Conservation (phyloP, 2,888 invertebrate genomes). For the Eupithecia insigniata region DNA sequence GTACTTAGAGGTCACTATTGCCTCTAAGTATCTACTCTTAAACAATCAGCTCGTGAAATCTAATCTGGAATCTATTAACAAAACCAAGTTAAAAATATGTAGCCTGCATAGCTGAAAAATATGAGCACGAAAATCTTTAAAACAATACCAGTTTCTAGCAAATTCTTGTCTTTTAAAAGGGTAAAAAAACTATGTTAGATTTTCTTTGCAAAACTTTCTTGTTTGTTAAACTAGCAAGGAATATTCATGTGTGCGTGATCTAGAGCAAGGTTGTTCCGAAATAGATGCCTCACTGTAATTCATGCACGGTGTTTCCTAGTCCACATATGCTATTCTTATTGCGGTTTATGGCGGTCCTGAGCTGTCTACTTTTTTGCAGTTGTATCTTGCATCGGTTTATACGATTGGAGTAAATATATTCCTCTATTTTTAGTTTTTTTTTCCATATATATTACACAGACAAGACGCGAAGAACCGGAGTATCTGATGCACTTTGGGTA, state of each 20-base stretch:
- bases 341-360: conserved; percentile 64
- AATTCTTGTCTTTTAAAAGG: background rate
- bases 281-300: conserved; percentile 24
- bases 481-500: background rate
- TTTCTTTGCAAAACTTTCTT: background rate
- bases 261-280: background rate
- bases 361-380: conserved; percentile 68
- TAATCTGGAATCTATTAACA: no score
- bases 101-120: background rate
- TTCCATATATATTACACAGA: background rate
- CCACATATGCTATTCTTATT: conserved; percentile 62
- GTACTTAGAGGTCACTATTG: no score
- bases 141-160: background rate
- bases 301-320: conserved; percentile 28
- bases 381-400: conserved; percentile 64
- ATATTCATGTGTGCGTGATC: conserved; percentile 13
- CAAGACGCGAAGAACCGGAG: background rate
- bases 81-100: background rate
- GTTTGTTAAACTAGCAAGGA: background rate
- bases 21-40: background rate
- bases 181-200: background rate
- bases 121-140: background rate
- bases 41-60: background rate
- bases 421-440: background rate
- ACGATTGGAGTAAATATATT: conserved; percentile 48